Conservation (phyloP, 2,797 vertebrate genomes). For the Psittacula derbiana region DNA sequence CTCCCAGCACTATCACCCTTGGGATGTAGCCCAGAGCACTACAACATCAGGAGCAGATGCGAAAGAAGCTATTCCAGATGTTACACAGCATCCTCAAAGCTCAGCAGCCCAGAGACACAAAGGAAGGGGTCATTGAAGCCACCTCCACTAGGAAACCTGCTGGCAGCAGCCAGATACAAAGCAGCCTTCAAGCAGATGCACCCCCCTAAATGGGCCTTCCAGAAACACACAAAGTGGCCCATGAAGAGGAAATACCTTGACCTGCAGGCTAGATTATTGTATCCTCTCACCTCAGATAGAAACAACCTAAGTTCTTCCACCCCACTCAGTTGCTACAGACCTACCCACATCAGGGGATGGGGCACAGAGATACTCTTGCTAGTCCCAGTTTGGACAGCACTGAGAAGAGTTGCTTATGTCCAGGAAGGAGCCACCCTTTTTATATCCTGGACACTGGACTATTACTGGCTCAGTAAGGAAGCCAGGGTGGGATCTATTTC, state of each 20-base stretch:
- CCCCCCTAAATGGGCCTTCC: not conserved
- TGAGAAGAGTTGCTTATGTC: not conserved
- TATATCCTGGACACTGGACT: fast-evolving
- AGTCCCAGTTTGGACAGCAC: not conserved
- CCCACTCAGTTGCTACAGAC: not conserved
- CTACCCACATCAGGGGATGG: not conserved
- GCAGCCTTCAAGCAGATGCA: not conserved
- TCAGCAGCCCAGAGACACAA: not conserved
- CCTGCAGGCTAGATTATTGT: not conserved
- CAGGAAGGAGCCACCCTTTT: not conserved
- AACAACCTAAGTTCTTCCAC: fast-evolving
- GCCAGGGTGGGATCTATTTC: not conserved
- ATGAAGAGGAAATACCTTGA: not conserved
- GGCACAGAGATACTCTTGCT: fast-evolving
- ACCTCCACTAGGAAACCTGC: not conserved
- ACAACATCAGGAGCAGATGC: not conserved
- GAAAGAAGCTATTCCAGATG: not conserved
- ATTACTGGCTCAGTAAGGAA: not conserved
- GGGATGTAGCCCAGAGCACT: fast-evolving
- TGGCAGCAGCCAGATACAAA: not conserved
- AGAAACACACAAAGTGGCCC: not conserved
- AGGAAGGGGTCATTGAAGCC: not conserved
- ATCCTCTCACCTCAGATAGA: not conserved
- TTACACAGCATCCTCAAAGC: not conserved
- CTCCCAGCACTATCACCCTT: not conserved